phyloP scores from a whole-genome alignment of 2,797 vertebrate species.

The Babyrousa celebensis region DNA sequence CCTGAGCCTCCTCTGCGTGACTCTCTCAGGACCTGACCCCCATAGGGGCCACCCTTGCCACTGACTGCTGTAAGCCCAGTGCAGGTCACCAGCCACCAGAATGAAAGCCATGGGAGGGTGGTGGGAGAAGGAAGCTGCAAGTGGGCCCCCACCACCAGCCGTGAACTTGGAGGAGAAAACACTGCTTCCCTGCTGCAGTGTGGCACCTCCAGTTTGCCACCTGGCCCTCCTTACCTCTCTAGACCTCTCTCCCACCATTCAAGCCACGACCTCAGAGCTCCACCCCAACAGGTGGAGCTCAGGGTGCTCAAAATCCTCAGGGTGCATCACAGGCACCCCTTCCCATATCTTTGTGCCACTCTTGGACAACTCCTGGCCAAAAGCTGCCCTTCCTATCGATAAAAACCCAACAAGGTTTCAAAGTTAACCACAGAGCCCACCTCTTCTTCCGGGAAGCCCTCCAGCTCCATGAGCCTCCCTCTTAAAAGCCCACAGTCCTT shows the following conservation, averaged over 20 bases:
- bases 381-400: background rate
- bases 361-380: background rate
- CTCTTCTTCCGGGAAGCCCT: conserved; percentile 14
- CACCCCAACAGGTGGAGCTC: background rate
- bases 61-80: background rate
- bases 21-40: background rate
- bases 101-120: background rate
- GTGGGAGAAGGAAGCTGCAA: background rate
- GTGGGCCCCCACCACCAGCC: accelerated
- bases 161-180: background rate
- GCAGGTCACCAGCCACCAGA: background rate
- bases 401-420: background rate
- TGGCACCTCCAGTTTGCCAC: background rate
- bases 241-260: background rate
- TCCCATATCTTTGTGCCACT: too few relatives aligned
- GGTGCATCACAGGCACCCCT: background rate
- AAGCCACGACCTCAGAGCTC: background rate
- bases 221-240: background rate
- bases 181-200: background rate
- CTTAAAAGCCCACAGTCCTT: background rate
- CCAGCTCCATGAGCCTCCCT: background rate
- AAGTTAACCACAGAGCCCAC: background rate
- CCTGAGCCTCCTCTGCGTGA: background rate
- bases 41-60: background rate
- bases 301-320: background rate